Percentiles rank a stretch among this genome's conserved stretches.
These are phyloP conservation scores for Allolobophora icterica DNA, from an alignment of 2,888 invertebrate species.

Conservation along the genomic window DNA sequence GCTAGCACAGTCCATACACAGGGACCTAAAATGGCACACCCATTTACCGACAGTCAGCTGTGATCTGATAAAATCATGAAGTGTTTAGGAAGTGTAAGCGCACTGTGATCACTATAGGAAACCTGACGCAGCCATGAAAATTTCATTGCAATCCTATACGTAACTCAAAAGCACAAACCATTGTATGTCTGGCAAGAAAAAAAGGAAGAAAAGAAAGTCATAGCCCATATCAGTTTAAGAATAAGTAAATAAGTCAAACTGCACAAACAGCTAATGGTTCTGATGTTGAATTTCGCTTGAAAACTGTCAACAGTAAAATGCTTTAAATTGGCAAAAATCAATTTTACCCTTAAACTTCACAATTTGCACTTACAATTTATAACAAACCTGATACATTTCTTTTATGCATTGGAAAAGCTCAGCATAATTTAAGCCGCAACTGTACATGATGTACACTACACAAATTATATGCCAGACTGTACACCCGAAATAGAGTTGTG, in stretches of 20 bases:
- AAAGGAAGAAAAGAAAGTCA: neutral
- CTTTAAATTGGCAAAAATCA: neutral
- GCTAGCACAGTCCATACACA: neutral
- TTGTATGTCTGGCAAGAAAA: neutral
- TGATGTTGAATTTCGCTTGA: neutral
- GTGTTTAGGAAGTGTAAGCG: neutral
- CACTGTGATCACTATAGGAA: neutral
- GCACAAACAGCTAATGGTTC: neutral
- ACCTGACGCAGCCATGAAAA: neutral
- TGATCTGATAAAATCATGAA: neutral
- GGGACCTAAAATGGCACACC: neutral
- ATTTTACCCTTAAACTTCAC: slow-evolving; percentile 9
- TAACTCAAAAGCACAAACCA: neutral
- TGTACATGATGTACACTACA: neutral
- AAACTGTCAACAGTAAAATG: neutral
- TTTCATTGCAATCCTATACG: neutral
- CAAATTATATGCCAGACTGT: neutral
- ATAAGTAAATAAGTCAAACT: neutral
- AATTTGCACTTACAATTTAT: neutral
- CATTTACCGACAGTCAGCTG: neutral
- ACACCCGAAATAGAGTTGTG: neutral
- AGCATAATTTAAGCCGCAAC: neutral
- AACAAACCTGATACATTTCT: neutral
- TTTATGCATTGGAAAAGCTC: neutral
- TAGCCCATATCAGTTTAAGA: neutral